phyloP scores from a whole-genome alignment of 2,113 vertebrate species.

The Lophotis ruficrista region DNA sequence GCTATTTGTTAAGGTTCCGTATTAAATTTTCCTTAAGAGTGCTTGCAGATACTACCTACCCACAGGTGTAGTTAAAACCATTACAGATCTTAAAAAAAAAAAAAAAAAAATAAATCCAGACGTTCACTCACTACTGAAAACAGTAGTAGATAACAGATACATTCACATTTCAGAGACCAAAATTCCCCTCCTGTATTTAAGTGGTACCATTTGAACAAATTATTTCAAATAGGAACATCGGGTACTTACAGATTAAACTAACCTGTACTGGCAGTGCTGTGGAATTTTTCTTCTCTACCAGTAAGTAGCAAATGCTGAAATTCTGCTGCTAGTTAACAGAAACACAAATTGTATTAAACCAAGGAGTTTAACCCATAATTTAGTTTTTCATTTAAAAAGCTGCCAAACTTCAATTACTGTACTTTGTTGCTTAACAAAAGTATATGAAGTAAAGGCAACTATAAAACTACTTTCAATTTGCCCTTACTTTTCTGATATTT shows the following conservation, averaged over 20 bases:
- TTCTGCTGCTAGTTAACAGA: slow-evolving; percentile 94
- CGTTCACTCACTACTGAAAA: slow-evolving; percentile 17
- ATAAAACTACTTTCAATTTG: slow-evolving; percentile 18
- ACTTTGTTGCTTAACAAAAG: slow-evolving; percentile 38
- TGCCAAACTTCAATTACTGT: slow-evolving; percentile 53
- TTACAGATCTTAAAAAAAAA: background rate
- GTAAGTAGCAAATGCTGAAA: slow-evolving; percentile 90
- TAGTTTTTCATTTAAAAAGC: slow-evolving; percentile 54
- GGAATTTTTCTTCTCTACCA: slow-evolving; percentile 91
- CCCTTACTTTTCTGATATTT: slow-evolving; percentile 32
- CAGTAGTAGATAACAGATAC: slow-evolving; percentile 43
- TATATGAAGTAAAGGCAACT: slow-evolving; percentile 50
- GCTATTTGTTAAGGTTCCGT: background rate
- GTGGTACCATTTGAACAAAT: slow-evolving; percentile 77
- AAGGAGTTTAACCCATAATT: slow-evolving; percentile 74
- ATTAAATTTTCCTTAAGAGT: background rate
- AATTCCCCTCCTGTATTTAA: slow-evolving; percentile 71
- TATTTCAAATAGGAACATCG: slow-evolving; percentile 82
- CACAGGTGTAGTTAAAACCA: background rate
- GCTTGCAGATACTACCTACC: background rate
- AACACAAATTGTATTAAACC: slow-evolving; percentile 90
- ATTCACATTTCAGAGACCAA: slow-evolving; percentile 72
- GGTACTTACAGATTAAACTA: slow-evolving; percentile 98
- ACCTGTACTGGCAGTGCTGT: slow-evolving; percentile 94
- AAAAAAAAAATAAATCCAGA: background rate